phyloP scores from a whole-genome alignment of 2,888 invertebrate species.

The Heliconius sara region DNA sequence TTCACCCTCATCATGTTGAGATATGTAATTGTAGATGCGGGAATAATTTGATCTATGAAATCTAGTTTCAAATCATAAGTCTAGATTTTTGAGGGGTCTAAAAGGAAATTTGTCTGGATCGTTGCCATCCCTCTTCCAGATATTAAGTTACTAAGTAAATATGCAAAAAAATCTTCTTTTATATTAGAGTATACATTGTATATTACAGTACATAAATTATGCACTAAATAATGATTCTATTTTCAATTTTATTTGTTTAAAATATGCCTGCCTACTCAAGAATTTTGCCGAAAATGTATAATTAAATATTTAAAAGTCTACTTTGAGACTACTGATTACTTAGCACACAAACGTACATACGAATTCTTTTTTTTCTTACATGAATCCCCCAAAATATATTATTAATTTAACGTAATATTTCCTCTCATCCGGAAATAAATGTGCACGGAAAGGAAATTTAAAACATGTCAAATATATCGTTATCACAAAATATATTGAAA shows the following conservation, averaged over 20 bases:
- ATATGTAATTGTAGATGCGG: not conserved
- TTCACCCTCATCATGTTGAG: slow-evolving; percentile 28
- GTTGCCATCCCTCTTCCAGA: no score
- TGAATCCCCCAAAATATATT: not conserved
- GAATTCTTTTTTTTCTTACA: not conserved
- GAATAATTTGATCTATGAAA: not conserved
- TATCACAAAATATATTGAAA: slow-evolving; percentile 28
- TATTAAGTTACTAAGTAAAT: not conserved
- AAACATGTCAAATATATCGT: slow-evolving; percentile 21
- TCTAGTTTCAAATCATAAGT: not conserved
- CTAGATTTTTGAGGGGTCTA: slow-evolving; percentile 1
- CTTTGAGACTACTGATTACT: not conserved
- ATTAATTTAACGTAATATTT: not conserved
- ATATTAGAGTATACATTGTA: no score
- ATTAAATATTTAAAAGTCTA: not conserved
- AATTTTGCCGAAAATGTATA: no score
- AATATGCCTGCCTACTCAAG: no score
- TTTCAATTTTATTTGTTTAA: no score
- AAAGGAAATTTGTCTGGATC: not conserved
- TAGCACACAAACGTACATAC: not conserved
- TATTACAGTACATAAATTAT: no score
- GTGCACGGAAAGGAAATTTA: slow-evolving; percentile 18
- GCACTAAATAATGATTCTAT: no score
- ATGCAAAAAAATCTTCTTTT: not conserved
- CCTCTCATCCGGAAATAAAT: slow-evolving; percentile 7